A percentile compares a stretch with the other conserved stretches of the same genome.
Evolutionary conservation across 1,140 invertebrate species (phyloP).

Genomic region (Rhynchophorus ferrugineus): DNA sequence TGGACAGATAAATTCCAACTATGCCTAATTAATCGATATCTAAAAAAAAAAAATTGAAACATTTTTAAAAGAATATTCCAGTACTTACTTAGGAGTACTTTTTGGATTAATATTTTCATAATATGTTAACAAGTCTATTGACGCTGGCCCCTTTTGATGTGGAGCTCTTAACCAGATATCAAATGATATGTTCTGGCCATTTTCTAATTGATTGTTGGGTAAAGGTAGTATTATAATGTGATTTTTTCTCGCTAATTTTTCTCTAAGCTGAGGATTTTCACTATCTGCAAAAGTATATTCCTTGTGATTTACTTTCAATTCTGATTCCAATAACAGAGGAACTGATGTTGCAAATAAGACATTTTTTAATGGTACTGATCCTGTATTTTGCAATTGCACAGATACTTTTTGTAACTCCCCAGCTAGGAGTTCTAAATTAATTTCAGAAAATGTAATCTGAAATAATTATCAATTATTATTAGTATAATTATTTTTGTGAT

Average conservation of each 20-base stretch:
- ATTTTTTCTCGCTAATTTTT: constrained; percentile 44
- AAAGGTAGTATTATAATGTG: constrained; percentile 46
- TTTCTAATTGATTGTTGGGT: constrained; percentile 43
- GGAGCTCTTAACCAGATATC: constrained; percentile 63
- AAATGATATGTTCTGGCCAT: constrained; percentile 50
- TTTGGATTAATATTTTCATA: constrained; percentile 53
- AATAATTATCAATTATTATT: too few species aligned
- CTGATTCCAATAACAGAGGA: constrained; percentile 51
- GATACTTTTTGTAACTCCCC: constrained; percentile 63
- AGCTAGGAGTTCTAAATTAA: constrained; percentile 59
- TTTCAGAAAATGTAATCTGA: constrained; percentile 61
- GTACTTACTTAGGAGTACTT: constrained; percentile 41
- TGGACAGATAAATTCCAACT: constrained; percentile 61
- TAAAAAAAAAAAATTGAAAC: constrained; percentile 34
- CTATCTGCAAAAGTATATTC: constrained; percentile 35
- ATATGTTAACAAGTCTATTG: constrained; percentile 63
- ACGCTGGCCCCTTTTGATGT: constrained; percentile 52
- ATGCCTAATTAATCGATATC: constrained; percentile 61
- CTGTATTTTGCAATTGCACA: constrained; percentile 62
- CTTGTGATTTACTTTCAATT: constrained; percentile 24
- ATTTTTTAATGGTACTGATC: constrained; percentile 56
- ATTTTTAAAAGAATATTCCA: constrained; percentile 14
- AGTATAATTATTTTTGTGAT: too few species aligned
- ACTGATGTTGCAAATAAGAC: constrained; percentile 59
- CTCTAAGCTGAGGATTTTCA: constrained; percentile 38